Percentiles rank a stretch among this genome's conserved stretches.
Evolutionary conservation across 2,888 invertebrate genomes (phyloP).

Genomic region (Polymixis flavicincta): DNA sequence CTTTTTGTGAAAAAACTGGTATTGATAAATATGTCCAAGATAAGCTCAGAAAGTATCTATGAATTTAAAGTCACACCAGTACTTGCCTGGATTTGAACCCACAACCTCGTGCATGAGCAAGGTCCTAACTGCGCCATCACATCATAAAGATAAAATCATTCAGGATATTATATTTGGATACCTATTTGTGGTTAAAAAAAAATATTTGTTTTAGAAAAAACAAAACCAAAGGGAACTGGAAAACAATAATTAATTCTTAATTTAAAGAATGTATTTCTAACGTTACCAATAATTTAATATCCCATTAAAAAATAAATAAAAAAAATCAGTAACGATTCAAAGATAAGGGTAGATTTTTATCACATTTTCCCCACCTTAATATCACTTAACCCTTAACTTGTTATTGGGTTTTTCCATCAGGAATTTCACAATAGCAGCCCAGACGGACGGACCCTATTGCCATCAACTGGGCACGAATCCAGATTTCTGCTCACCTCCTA

Average conservation of each 20-base stretch:
- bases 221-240: background rate
- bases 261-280: slow-evolving; percentile 25
- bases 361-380: background rate
- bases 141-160: background rate
- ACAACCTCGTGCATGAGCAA: too few species aligned
- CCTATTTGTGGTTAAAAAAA: background rate
- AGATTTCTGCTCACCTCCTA: background rate
- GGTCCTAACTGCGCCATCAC: too few species aligned
- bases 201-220: background rate
- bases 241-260: background rate
- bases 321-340: slow-evolving; percentile 7
- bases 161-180: slow-evolving; percentile 2
- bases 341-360: slow-evolving; percentile 11
- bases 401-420: too few species aligned
- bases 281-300: background rate
- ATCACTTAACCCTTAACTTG: background rate
- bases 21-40: too few species aligned
- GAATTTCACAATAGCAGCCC: background rate
- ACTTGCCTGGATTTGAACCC: too few species aligned
- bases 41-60: too few species aligned
- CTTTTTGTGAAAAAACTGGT: too few species aligned
- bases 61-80: too few species aligned
- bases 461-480: too few species aligned
- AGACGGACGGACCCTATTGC: too few species aligned
- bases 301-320: too few species aligned